A percentile compares a stretch with the other conserved stretches of the same genome.
Evolutionary conservation across 2,888 invertebrate species (phyloP).

Genomic region (Lasioglossum lativentre): DNA sequence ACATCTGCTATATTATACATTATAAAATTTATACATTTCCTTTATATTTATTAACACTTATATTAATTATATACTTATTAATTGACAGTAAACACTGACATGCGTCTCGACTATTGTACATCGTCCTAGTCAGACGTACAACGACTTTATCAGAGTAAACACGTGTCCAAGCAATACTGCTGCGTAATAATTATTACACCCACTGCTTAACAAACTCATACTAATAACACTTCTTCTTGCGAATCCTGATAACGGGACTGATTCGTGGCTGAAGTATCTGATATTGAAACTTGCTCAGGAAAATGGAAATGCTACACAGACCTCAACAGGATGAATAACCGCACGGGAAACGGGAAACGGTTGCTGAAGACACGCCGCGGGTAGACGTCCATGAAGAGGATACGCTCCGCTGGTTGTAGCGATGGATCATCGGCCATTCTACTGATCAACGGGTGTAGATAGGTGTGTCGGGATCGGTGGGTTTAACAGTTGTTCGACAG

Average conservation of each 20-base stretch:
- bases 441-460: background rate
- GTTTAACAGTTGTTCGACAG: conserved; percentile 9
- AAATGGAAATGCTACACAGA: conserved; percentile 29
- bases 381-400: background rate
- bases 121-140: too few relatives aligned
- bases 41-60: too few relatives aligned
- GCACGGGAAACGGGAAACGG: conserved; percentile 40
- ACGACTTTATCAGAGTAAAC: too few relatives aligned
- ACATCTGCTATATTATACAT: too few relatives aligned
- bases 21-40: too few relatives aligned
- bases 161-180: too few relatives aligned
- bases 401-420: background rate
- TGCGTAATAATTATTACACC: too few relatives aligned
- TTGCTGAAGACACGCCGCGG: conserved; percentile 15
- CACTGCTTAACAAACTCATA: too few relatives aligned
- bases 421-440: background rate
- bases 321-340: conserved; percentile 36
- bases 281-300: background rate
- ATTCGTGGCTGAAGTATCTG: background rate
- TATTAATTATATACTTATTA: too few relatives aligned
- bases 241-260: conserved; percentile 13
- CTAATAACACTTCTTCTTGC: too few relatives aligned
- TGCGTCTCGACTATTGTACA: too few relatives aligned
- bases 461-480: background rate
- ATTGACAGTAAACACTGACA: too few relatives aligned